Conservation (phyloP, 2,888 invertebrate genomes). For the Epirrhoe alternata region DNA sequence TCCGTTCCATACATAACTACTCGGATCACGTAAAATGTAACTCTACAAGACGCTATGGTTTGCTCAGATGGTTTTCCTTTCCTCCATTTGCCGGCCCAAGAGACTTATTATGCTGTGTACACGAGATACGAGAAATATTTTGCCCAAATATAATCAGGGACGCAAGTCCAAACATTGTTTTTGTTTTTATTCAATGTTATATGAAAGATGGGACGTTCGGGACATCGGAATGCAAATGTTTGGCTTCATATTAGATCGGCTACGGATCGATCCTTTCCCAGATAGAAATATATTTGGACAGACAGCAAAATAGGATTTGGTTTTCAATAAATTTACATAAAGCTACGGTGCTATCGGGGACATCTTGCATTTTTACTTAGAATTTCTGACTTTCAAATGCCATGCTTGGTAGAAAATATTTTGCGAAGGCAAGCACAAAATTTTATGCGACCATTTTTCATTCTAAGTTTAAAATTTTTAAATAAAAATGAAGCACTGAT, state of each 20-base stretch:
- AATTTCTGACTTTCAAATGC: slow-evolving; percentile 22
- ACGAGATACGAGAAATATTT: slow-evolving; percentile 77
- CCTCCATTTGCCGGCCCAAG: slow-evolving; percentile 79
- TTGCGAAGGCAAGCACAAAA: background rate
- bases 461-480: background rate
- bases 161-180: slow-evolving; percentile 77
- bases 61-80: slow-evolving; percentile 74
- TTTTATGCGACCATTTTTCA: background rate
- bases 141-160: slow-evolving; percentile 84
- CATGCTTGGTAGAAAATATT: slow-evolving; percentile 6
- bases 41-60: slow-evolving; percentile 57
- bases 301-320: slow-evolving; percentile 49
- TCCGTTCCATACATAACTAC: slow-evolving; percentile 70
- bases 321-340: slow-evolving; percentile 43
- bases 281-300: slow-evolving; percentile 41
- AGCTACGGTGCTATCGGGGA: slow-evolving; percentile 18
- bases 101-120: slow-evolving; percentile 83
- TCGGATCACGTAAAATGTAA: slow-evolving; percentile 77
- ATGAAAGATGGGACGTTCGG: slow-evolving; percentile 60
- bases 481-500: background rate
- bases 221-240: slow-evolving; percentile 71
- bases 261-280: slow-evolving; percentile 54
- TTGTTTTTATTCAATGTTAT: slow-evolving; percentile 76
- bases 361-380: slow-evolving; percentile 28
- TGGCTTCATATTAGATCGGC: slow-evolving; percentile 73